These are phyloP conservation scores for Anthonomus grandis DNA, from an alignment of 1,140 invertebrate species.

Conservation along the genomic window DNA sequence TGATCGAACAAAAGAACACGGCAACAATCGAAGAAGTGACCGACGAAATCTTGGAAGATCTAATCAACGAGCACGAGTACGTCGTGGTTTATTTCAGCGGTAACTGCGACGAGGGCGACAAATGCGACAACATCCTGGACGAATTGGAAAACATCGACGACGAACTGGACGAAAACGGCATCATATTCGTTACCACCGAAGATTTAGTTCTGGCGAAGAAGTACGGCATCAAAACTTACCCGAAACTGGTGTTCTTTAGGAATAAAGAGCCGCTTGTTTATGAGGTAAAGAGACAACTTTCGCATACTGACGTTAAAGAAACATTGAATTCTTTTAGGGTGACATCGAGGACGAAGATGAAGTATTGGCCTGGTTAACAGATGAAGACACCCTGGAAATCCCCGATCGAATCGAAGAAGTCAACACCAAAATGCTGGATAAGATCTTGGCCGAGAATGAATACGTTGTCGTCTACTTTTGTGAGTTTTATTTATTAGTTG, in stretches of 20 bases:
- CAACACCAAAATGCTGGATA: conserved; percentile 86
- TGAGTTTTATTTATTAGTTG: conserved; percentile 46
- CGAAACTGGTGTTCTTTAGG: conserved; percentile 84
- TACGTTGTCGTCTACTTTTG: conserved; percentile 91
- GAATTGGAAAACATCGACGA: conserved; percentile 92
- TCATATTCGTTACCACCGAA: conserved; percentile 91
- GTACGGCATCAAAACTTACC: conserved; percentile 79
- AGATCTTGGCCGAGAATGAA: conserved; percentile 82
- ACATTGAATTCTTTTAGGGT: conserved; percentile 50
- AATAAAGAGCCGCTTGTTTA: conserved; percentile 78
- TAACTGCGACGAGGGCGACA: conserved; percentile 74
- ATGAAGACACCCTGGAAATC: conserved; percentile 86
- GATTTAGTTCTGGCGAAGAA: conserved; percentile 79
- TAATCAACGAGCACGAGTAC: conserved; percentile 90
- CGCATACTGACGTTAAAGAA: not conserved
- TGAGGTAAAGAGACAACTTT: conserved; percentile 10
- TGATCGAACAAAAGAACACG: conserved; percentile 84
- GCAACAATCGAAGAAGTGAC: conserved; percentile 94
- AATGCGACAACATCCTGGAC: conserved; percentile 79
- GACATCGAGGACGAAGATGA: conserved; percentile 89
- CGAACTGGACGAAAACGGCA: conserved; percentile 88
- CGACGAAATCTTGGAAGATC: conserved; percentile 81
- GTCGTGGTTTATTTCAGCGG: conserved; percentile 93
- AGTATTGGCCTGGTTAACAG: conserved; percentile 85
- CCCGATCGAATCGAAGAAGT: conserved; percentile 93